phyloP scores from a whole-genome alignment of 2,113 vertebrate genomes.

The Sclerurus mexicanus region DNA sequence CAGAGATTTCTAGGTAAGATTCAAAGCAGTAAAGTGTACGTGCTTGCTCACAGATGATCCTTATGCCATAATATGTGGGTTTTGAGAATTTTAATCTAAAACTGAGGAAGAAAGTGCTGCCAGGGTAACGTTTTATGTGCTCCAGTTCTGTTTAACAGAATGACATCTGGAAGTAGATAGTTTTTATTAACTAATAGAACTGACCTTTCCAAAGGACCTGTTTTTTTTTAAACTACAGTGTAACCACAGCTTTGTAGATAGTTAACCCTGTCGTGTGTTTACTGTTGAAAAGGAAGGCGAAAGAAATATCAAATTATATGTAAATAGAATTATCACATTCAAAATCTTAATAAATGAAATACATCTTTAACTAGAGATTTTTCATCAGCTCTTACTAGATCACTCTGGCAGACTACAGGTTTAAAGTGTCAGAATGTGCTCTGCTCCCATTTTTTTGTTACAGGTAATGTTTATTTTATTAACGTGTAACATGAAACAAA shows the following conservation, averaged over 20 bases:
- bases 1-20: constrained; percentile 93
- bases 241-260: not conserved
- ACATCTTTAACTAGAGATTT: not conserved
- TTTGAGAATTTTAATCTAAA: not conserved
- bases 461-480: not conserved
- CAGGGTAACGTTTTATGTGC: not conserved
- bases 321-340: not conserved
- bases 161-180: not conserved
- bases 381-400: not conserved
- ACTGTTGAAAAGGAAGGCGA: not conserved
- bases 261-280: not conserved
- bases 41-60: not conserved
- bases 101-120: not conserved
- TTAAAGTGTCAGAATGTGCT: not conserved
- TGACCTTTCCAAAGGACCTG: not conserved
- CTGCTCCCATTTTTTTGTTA: not conserved
- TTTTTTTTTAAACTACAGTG: not conserved
- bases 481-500: not conserved
- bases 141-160: not conserved
- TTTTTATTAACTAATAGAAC: not conserved
- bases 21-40: not conserved
- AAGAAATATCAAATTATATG: not conserved
- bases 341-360: not conserved
- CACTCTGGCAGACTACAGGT: not conserved
- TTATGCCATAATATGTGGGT: not conserved